Conservation (phyloP, 1,140 invertebrate genomes). For the Druon quercuslanigerum region DNA sequence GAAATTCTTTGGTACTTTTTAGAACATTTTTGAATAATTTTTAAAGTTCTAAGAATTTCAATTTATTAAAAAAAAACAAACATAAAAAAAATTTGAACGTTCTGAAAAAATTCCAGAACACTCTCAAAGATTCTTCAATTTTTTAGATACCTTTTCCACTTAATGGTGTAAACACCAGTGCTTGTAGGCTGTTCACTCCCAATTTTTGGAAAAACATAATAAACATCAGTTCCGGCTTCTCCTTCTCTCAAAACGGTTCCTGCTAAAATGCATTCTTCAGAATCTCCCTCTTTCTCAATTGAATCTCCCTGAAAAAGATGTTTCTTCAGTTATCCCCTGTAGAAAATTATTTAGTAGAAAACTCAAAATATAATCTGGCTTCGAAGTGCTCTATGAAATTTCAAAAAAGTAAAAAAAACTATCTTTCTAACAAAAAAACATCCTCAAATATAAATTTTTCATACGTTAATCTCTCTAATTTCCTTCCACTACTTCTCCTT, state of each 20-base stretch:
- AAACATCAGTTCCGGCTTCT: conserved; percentile 76
- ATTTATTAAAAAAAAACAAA: too few species aligned
- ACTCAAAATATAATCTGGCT: not conserved
- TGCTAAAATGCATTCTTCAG: conserved; percentile 61
- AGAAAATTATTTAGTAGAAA: conserved; percentile 12
- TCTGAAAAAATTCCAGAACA: too few species aligned
- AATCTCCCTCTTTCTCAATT: conserved; percentile 58
- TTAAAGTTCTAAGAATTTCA: too few species aligned
- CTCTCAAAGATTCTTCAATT: too few species aligned
- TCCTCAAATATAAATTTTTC: too few species aligned
- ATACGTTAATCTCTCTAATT: too few species aligned
- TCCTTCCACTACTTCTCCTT: too few species aligned
- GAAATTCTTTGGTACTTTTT: too few species aligned
- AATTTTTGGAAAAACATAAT: conserved; percentile 72
- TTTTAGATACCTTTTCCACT: conserved; percentile 82
- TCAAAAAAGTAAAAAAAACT: not conserved
- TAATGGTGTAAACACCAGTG: conserved; percentile 84
- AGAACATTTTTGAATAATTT: too few species aligned
- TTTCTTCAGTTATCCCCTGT: not conserved
- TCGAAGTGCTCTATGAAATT: too few species aligned
- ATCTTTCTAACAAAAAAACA: conserved; percentile 23
- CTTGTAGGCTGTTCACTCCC: conserved; percentile 76
- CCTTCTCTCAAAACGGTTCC: conserved; percentile 66
- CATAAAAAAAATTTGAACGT: too few species aligned
- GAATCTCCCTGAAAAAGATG: conserved; percentile 60